A percentile compares a stretch with the other conserved stretches of the same genome.
These are phyloP conservation scores for Bombus ignitus DNA, from an alignment of 1,140 invertebrate species.

Conservation along the genomic window DNA sequence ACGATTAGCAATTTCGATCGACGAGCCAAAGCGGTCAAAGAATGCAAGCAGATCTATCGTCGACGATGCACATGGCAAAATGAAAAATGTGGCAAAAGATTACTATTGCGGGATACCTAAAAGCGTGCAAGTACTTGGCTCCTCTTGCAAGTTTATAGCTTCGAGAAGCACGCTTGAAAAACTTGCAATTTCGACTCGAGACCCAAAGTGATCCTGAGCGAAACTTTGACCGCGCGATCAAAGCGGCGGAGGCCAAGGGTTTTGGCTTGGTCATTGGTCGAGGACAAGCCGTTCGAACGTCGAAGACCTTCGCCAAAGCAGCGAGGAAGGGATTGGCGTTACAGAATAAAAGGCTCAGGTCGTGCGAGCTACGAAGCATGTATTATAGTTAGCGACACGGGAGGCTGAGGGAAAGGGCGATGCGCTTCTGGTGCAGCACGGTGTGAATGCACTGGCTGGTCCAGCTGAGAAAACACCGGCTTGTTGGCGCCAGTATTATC, in stretches of 20 bases:
- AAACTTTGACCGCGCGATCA: not conserved
- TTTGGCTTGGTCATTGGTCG: not conserved
- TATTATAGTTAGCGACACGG: not conserved
- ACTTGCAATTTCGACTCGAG: not conserved
- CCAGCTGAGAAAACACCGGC: conserved; percentile 56
- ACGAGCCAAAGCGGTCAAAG: too few species aligned
- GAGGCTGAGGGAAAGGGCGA: conserved; percentile 30
- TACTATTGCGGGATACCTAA: too few species aligned
- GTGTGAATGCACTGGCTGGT: conserved; percentile 46
- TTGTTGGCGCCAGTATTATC: conserved; percentile 41
- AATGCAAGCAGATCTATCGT: too few species aligned
- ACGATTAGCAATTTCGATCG: too few species aligned
- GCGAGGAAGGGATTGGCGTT: not conserved
- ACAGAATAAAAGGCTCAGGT: conserved; percentile 19
- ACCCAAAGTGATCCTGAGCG: not conserved
- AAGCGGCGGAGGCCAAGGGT: not conserved
- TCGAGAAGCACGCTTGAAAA: too few species aligned
- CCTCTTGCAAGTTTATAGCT: too few species aligned
- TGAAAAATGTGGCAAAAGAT: too few species aligned
- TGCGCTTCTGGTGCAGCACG: conserved; percentile 37
- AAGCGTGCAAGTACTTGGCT: too few species aligned
- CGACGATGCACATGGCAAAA: too few species aligned
- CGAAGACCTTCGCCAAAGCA: conserved; percentile 1
- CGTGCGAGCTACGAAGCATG: conserved; percentile 11
- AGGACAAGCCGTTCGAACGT: conserved; percentile 9